Conservation (phyloP, 2,888 invertebrate genomes). For the Globia sparganii region DNA sequence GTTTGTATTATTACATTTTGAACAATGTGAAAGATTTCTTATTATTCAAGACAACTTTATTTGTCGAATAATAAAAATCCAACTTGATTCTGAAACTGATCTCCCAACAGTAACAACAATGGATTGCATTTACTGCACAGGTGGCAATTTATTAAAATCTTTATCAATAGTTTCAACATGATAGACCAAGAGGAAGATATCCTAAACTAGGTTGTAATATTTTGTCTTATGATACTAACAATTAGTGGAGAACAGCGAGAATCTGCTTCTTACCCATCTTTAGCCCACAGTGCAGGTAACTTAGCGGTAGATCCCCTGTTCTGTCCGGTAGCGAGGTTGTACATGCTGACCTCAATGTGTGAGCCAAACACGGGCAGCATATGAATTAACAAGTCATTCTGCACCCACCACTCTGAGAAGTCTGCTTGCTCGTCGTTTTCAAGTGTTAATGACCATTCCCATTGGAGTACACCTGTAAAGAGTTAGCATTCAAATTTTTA, state of each 20-base stretch:
- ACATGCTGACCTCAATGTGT: slow-evolving; percentile 92
- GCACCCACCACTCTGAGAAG: slow-evolving; percentile 91
- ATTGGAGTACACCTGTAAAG: slow-evolving; percentile 90
- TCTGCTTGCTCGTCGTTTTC: slow-evolving; percentile 83
- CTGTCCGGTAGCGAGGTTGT: slow-evolving; percentile 91
- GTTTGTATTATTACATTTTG: background rate
- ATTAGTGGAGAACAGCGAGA: background rate
- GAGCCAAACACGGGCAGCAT: slow-evolving; percentile 91
- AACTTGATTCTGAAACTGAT: too few species aligned
- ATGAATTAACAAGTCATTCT: slow-evolving; percentile 91
- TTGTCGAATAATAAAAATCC: too few species aligned
- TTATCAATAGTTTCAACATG: background rate
- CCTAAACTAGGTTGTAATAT: background rate
- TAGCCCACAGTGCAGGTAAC: slow-evolving; percentile 92
- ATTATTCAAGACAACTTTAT: too few species aligned
- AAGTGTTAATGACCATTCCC: slow-evolving; percentile 93
- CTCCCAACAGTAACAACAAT: background rate
- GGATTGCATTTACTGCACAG: background rate
- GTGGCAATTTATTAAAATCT: background rate
- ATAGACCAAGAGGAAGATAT: background rate
- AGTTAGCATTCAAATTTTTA: background rate
- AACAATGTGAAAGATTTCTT: background rate
- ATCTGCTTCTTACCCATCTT: slow-evolving; percentile 82
- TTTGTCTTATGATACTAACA: background rate
- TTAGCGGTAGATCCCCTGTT: slow-evolving; percentile 89